Evolutionary conservation across 2,113 vertebrate genomes (phyloP).

Genomic region (Psophia crepitans): DNA sequence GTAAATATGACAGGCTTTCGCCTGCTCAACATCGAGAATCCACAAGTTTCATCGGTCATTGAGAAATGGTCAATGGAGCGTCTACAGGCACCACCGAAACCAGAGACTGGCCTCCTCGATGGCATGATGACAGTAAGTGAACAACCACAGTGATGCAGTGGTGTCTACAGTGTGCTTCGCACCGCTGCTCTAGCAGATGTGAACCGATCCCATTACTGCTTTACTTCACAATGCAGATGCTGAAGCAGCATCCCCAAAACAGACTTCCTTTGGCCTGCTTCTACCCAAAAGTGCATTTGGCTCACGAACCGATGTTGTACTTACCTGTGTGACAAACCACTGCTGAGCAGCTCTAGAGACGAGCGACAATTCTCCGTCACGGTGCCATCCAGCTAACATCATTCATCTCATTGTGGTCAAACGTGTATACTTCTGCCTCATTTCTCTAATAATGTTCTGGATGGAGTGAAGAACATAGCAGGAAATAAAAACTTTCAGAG

Average conservation of each 20-base stretch:
- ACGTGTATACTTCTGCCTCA: background rate
- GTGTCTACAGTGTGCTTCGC: accelerated
- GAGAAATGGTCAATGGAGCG: constrained; percentile 96
- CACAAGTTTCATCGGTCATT: constrained; percentile 85
- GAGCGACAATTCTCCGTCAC: background rate
- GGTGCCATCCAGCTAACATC: background rate
- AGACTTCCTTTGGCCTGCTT: background rate
- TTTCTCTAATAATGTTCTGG: background rate
- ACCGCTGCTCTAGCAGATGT: background rate
- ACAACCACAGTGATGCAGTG: background rate
- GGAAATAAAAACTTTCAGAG: background rate
- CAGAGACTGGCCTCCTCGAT: constrained; percentile 87
- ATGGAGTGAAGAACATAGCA: background rate
- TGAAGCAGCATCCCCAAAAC: background rate
- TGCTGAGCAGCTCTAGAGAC: background rate
- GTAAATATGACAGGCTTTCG: constrained; percentile 98
- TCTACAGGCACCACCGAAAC: constrained; percentile 85
- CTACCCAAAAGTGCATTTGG: background rate
- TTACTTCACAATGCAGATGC: background rate
- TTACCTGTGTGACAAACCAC: background rate
- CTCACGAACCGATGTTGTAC: background rate
- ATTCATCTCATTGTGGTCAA: background rate
- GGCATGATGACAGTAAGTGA: constrained; percentile 93
- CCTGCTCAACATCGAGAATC: constrained; percentile 88
- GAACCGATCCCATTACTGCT: background rate